These are phyloP conservation scores for Phoxinus phoxinus DNA, from an alignment of 2,113 vertebrate species.

Conservation along the genomic window DNA sequence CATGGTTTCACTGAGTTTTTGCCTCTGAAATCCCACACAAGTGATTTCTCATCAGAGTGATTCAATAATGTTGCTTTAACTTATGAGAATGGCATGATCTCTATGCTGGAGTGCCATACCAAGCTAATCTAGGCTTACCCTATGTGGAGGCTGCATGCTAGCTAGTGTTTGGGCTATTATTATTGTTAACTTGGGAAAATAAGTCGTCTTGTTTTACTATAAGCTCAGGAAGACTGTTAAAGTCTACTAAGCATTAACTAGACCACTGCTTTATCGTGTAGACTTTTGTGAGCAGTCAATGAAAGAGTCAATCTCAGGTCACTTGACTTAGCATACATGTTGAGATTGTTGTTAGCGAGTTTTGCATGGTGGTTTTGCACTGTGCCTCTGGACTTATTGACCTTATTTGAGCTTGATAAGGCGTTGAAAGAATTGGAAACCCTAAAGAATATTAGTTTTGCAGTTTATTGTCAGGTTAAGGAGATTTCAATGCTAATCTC, in stretches of 20 bases:
- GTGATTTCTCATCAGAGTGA: background rate
- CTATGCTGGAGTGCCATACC: background rate
- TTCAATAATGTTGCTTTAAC: background rate
- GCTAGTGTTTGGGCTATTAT: background rate
- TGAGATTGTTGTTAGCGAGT: background rate
- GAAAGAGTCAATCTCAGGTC: background rate
- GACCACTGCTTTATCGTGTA: background rate
- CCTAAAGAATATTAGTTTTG: slow-evolving; percentile 33
- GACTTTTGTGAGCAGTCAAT: background rate
- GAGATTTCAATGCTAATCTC: background rate
- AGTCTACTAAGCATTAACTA: slow-evolving; percentile 2
- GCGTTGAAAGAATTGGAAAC: slow-evolving; percentile 6
- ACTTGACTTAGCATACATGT: background rate
- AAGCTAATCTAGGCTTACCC: background rate
- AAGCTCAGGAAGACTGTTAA: background rate
- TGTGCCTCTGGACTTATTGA: slow-evolving; percentile 49
- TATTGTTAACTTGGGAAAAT: background rate
- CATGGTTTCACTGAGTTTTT: background rate
- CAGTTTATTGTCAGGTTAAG: background rate
- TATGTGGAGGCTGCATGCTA: background rate
- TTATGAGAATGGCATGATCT: slow-evolving; percentile 9
- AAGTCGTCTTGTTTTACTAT: background rate
- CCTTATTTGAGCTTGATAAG: slow-evolving; percentile 58
- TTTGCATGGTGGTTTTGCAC: background rate
- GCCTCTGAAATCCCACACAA: background rate